Evolutionary conservation across 2,797 vertebrate genomes (phyloP).

Genomic region (Danio choprae): DNA sequence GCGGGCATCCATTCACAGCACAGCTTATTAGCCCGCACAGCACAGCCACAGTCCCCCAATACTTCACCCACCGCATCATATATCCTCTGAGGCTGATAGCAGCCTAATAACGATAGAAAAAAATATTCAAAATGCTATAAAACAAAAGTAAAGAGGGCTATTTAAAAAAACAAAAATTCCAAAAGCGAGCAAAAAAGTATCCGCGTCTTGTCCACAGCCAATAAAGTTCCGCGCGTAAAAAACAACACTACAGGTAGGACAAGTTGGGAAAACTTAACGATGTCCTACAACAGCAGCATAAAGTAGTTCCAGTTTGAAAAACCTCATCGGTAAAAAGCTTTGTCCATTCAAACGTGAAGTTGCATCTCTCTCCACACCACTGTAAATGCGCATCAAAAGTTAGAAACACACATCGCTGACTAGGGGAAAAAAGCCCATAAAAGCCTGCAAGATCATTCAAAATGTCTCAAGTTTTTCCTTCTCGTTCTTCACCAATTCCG

Average conservation of each 20-base stretch:
- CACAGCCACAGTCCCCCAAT: slow-evolving; percentile 68
- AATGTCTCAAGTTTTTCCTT: slow-evolving; percentile 2
- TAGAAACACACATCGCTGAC: slow-evolving; percentile 53
- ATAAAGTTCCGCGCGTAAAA: slow-evolving; percentile 6
- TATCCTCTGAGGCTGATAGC: slow-evolving; percentile 62
- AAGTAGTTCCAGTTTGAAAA: slow-evolving; percentile 40
- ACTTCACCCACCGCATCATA: slow-evolving; percentile 65
- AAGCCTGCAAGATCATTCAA: slow-evolving; percentile 7
- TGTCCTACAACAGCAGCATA: background rate
- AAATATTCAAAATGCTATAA: background rate
- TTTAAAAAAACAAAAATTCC: background rate
- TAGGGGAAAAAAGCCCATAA: slow-evolving; percentile 39
- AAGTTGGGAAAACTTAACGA: background rate
- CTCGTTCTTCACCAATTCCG: slow-evolving; percentile 1
- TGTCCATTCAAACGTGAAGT: slow-evolving; percentile 59
- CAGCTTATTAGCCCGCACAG: slow-evolving; percentile 67
- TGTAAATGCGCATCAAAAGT: slow-evolving; percentile 47
- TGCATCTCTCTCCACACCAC: slow-evolving; percentile 59
- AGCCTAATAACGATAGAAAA: slow-evolving; percentile 47
- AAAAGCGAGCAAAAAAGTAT: slow-evolving; percentile 10
- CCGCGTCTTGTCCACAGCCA: slow-evolving; percentile 22
- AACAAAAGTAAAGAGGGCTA: background rate
- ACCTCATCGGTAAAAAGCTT: slow-evolving; percentile 49
- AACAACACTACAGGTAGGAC: background rate
- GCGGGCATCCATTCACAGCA: slow-evolving; percentile 86